Percentiles rank a stretch among this genome's conserved stretches.
phyloP scores from a whole-genome alignment of 2,113 vertebrate species.

The Corythornis madagascariensis region DNA sequence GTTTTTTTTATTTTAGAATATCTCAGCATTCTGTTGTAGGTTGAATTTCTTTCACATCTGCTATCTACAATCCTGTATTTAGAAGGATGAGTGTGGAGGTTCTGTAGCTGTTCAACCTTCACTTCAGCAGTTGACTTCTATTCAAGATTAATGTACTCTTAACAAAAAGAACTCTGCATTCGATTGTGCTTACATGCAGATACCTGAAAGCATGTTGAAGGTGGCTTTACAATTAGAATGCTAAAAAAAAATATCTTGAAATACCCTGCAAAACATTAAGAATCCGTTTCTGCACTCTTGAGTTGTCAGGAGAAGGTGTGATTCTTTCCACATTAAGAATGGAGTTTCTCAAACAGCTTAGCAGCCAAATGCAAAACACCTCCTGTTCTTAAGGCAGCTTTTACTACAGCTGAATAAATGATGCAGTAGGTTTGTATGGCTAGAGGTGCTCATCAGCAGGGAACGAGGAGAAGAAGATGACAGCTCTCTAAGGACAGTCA shows the following conservation, averaged over 20 bases:
- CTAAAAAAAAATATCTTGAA: background rate
- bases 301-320: background rate
- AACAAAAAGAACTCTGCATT: background rate
- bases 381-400: background rate
- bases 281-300: background rate
- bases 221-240: background rate
- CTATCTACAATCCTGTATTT: background rate
- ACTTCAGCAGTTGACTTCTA: background rate
- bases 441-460: background rate
- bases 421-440: rapidly evolving
- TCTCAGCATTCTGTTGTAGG: background rate
- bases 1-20: background rate
- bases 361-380: background rate
- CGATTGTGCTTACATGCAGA: background rate
- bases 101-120: background rate
- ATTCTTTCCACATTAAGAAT: background rate
- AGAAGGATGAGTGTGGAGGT: background rate
- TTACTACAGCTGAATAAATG: background rate
- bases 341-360: background rate
- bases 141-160: background rate
- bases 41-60: background rate
- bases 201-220: background rate
- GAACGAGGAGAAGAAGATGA: background rate
- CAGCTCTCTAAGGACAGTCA: background rate
- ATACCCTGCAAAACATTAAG: background rate